Conservation (phyloP, 1,140 invertebrate species). For the Manduca sexta region DNA sequence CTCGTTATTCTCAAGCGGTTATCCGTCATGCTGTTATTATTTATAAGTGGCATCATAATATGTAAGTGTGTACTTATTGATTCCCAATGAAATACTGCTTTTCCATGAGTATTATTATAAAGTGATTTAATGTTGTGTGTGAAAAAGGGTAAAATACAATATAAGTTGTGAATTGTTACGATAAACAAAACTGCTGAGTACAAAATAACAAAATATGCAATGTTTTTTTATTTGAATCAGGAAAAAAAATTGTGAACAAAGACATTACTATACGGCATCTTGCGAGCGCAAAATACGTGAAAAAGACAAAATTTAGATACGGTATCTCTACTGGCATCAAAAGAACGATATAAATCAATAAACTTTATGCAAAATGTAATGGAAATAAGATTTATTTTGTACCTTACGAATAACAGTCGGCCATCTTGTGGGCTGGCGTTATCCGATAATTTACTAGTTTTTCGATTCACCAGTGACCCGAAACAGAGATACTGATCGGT, state of each 20-base stretch:
- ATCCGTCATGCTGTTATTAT: background rate
- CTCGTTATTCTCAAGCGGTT: background rate
- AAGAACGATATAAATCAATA: slow-evolving; percentile 12
- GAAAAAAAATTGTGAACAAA: slow-evolving; percentile 42
- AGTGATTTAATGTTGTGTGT: no score
- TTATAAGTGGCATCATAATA: no score
- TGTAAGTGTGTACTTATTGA: no score
- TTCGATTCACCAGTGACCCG: slow-evolving; percentile 43
- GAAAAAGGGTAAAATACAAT: no score
- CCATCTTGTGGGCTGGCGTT: slow-evolving; percentile 72
- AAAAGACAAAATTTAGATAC: slow-evolving; percentile 11
- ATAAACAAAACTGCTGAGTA: background rate
- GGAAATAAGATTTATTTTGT: slow-evolving; percentile 54
- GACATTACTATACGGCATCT: slow-evolving; percentile 21
- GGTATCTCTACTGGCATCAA: slow-evolving; percentile 13
- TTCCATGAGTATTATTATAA: no score
- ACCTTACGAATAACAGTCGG: slow-evolving; percentile 73
- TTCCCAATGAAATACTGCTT: no score
- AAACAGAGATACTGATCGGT: slow-evolving; percentile 32
- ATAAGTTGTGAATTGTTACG: no score
- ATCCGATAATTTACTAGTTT: slow-evolving; percentile 62
- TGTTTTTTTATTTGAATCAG: slow-evolving; percentile 21
- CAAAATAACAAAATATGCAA: slow-evolving; percentile 17
- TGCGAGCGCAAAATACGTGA: background rate
- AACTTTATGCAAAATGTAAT: slow-evolving; percentile 5